A percentile compares a stretch with the other conserved stretches of the same genome.
These are phyloP conservation scores for Anastrepha ludens DNA, from an alignment of 1,140 invertebrate species.

Conservation along the genomic window DNA sequence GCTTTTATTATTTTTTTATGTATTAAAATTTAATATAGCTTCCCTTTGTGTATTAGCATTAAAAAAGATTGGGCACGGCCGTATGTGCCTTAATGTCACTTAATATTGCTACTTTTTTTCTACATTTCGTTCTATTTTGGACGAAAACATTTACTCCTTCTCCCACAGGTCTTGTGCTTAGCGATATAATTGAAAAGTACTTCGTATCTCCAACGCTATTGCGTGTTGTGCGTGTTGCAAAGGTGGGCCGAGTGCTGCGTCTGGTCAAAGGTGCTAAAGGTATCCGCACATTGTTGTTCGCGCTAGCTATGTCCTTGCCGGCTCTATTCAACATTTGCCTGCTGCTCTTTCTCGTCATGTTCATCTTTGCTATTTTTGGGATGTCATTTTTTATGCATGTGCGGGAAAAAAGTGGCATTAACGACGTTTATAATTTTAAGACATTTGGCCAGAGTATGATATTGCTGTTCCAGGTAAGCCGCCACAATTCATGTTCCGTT, in stretches of 20 bases:
- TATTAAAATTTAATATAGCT: neutral
- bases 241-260: conserved; percentile 96
- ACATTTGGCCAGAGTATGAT: conserved; percentile 99
- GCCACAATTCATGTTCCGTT: conserved; percentile 65
- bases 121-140: conserved; percentile 21
- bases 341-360: conserved; percentile 98
- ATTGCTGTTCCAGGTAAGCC: conserved; percentile 92
- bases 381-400: conserved; percentile 99
- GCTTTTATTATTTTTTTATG: neutral
- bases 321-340: conserved; percentile 99
- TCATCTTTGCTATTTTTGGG: conserved; percentile 99
- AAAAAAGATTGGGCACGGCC: neutral
- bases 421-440: conserved; percentile 98
- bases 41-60: conserved; percentile 1
- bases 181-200: conserved; percentile 97
- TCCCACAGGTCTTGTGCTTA: conserved; percentile 89
- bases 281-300: conserved; percentile 96
- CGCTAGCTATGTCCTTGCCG: conserved; percentile 97
- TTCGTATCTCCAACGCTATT: conserved; percentile 98
- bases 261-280: conserved; percentile 98
- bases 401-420: conserved; percentile 92
- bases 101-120: neutral
- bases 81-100: neutral
- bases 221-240: conserved; percentile 97
- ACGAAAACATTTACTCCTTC: conserved; percentile 1